Percentiles rank a stretch among this genome's conserved stretches.
These are phyloP conservation scores for Phymastichus coffea DNA, from an alignment of 1,140 invertebrate species.

Conservation along the genomic window DNA sequence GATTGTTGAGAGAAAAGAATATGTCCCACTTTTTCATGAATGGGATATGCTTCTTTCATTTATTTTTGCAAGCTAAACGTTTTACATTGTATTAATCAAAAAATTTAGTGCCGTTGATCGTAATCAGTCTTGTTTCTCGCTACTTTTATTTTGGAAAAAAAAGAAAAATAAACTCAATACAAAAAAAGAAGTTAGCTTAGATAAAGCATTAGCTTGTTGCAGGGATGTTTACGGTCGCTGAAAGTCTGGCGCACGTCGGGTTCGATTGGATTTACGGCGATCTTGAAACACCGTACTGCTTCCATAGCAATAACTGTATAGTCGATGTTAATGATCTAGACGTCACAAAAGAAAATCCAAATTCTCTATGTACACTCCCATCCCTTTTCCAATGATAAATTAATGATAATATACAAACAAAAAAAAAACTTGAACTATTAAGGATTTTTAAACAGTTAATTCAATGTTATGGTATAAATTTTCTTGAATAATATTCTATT, in stretches of 20 bases:
- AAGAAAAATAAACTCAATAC: neutral
- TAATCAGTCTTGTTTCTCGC: too few species aligned
- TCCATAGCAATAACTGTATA: slow-evolving; percentile 56
- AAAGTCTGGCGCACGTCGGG: slow-evolving; percentile 19
- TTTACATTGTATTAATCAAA: neutral
- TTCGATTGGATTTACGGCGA: slow-evolving; percentile 48
- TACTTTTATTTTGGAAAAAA: neutral
- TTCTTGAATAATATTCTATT: slow-evolving; percentile 48
- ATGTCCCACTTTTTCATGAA: too few species aligned
- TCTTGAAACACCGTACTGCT: slow-evolving; percentile 50
- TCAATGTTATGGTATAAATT: slow-evolving; percentile 45
- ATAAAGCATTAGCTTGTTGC: too few species aligned
- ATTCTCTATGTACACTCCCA: slow-evolving; percentile 12
- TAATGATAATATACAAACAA: slow-evolving; percentile 11
- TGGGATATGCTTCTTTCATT: too few species aligned
- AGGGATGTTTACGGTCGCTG: slow-evolving; percentile 5
- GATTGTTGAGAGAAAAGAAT: too few species aligned
- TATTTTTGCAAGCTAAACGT: too few species aligned
- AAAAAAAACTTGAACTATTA: slow-evolving; percentile 34
- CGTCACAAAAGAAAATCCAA: slow-evolving; percentile 38
- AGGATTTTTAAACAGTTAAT: slow-evolving; percentile 43
- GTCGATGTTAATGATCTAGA: slow-evolving; percentile 52
- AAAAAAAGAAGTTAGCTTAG: too few species aligned
- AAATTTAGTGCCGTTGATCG: neutral
- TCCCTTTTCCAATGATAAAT: slow-evolving; percentile 17